phyloP scores from a whole-genome alignment of 2,797 vertebrate genomes.

The Astyanax mexicanus region DNA sequence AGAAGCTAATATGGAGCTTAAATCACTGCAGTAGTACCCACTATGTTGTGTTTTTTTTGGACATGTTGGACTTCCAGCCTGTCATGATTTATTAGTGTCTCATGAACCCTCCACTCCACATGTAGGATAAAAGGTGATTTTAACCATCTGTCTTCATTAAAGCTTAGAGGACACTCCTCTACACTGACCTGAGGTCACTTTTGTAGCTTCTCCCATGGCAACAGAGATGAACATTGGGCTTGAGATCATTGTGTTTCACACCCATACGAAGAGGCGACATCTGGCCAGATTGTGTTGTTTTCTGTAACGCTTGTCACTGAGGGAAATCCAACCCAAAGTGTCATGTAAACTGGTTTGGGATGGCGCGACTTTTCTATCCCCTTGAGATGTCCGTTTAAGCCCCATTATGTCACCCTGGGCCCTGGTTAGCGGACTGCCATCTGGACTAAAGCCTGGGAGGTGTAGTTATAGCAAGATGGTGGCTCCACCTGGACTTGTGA shows the following conservation, averaged over 20 bases:
- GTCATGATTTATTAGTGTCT: not conserved
- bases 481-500: slow-evolving; percentile 42
- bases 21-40: not conserved
- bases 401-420: slow-evolving; percentile 30
- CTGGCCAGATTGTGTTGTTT: slow-evolving; percentile 2
- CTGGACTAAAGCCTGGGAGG: slow-evolving; percentile 42
- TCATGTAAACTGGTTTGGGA: slow-evolving; percentile 34
- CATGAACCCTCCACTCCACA: slow-evolving; percentile 17
- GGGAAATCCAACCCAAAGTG: not conserved
- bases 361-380: slow-evolving; percentile 25
- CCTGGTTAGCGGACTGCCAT: slow-evolving; percentile 45
- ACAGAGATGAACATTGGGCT: not conserved
- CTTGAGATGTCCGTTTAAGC: slow-evolving; percentile 44
- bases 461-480: slow-evolving; percentile 21
- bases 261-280: slow-evolving; percentile 16
- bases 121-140: slow-evolving; percentile 4
- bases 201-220: not conserved
- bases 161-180: not conserved
- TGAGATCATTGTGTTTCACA: not conserved
- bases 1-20: not conserved
- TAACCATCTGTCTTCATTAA: slow-evolving; percentile 39
- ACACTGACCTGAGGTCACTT: slow-evolving; percentile 4
- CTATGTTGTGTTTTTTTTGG: not conserved
- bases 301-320: slow-evolving; percentile 6
- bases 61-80: slow-evolving; percentile 14